Percentiles rank a stretch among this genome's conserved stretches.
Conservation (phyloP, 2,113 vertebrate genomes). For the Scopus umbretta region DNA sequence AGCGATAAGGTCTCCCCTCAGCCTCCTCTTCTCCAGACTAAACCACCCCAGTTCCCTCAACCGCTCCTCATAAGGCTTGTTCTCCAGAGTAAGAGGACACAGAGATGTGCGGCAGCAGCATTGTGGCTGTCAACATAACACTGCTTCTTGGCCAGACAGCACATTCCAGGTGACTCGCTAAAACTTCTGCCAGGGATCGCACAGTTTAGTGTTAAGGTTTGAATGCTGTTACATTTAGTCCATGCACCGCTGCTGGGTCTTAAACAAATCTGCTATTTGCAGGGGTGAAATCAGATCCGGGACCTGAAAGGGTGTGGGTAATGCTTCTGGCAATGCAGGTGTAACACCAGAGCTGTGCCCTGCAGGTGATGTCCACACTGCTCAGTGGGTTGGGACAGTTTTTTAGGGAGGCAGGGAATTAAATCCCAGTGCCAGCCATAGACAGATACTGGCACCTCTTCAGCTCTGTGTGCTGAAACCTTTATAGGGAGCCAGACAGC, state of each 20-base stretch:
- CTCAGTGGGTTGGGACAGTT: background rate
- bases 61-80: too few species aligned
- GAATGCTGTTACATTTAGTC: background rate
- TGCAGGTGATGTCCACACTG: background rate
- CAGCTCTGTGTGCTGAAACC: background rate
- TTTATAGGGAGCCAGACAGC: background rate
- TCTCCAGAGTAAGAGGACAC: too few species aligned
- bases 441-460: background rate
- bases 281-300: background rate
- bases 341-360: background rate
- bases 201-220: background rate
- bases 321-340: background rate
- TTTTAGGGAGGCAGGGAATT: background rate
- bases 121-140: background rate
- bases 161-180: fast-evolving
- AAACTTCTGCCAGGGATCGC: background rate
- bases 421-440: background rate
- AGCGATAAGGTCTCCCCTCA: too few species aligned
- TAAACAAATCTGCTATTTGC: background rate
- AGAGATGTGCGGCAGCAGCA: fast-evolving
- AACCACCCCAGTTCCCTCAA: too few species aligned
- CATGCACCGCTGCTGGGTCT: background rate
- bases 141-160: background rate
- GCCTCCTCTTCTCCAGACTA: too few species aligned
- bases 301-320: background rate